Evolutionary conservation across 2,113 vertebrate species (phyloP).

Genomic region (Dermatemys mawii): DNA sequence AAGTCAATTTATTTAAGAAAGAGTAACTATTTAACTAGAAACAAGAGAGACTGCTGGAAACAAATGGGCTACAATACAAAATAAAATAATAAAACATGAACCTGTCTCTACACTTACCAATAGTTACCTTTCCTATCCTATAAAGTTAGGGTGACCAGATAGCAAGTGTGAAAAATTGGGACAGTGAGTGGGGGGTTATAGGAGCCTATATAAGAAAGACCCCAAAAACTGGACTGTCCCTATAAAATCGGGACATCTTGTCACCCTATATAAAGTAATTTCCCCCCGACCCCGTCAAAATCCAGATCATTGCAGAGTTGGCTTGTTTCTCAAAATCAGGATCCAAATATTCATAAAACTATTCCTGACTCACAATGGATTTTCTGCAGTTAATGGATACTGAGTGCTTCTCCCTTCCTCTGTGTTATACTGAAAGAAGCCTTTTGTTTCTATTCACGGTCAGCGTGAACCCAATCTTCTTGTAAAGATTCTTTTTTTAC

Average conservation of each 20-base stretch:
- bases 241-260: no score
- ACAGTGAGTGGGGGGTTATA: no score
- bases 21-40: background rate
- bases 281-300: no score
- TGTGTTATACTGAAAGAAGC: background rate
- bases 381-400: background rate
- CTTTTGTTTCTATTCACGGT: background rate
- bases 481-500: no score
- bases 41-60: background rate
- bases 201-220: no score
- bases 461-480: background rate
- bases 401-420: background rate
- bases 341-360: background rate
- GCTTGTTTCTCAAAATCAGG: background rate
- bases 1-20: background rate
- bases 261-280: no score
- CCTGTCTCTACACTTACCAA: background rate
- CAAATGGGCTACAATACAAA: background rate
- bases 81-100: background rate
- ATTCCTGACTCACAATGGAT: background rate
- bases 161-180: no score
- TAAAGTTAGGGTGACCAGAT: no score
- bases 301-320: background rate
- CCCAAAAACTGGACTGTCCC: no score
- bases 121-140: background rate